Conservation (phyloP, 2,797 vertebrate genomes). For the Cirrhinus mrigala region DNA sequence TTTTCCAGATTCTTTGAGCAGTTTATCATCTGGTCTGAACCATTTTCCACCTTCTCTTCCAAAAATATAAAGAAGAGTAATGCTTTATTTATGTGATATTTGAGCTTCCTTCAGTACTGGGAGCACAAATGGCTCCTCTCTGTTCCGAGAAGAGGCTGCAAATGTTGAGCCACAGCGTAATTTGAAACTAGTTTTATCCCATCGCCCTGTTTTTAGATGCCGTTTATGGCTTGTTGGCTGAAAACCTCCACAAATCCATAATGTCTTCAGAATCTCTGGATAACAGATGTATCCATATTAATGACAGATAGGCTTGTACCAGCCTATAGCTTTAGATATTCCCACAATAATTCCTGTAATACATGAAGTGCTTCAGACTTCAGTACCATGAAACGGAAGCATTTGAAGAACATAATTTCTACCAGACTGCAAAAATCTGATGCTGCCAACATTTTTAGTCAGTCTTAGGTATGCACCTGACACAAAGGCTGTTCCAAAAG, state of each 20-base stretch:
- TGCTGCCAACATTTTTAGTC: too few species aligned
- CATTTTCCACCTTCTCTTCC: conserved; percentile 18
- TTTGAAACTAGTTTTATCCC: conserved; percentile 51
- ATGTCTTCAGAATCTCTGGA: conserved; percentile 4
- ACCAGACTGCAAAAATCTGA: neutral
- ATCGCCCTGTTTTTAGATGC: conserved; percentile 28
- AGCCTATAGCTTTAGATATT: conserved; percentile 11
- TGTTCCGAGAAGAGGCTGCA: conserved; percentile 2
- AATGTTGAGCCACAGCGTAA: conserved; percentile 44
- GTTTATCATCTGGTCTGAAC: conserved; percentile 26
- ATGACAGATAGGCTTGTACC: neutral
- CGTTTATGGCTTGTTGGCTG: conserved; percentile 35
- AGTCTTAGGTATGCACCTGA: neutral
- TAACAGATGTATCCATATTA: conserved; percentile 31
- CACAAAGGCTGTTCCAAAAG: neutral
- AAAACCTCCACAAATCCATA: conserved; percentile 24
- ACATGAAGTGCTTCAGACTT: neutral
- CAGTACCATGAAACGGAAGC: neutral
- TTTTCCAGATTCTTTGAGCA: conserved; percentile 26
- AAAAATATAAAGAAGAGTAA: conserved; percentile 4
- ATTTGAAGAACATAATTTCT: neutral
- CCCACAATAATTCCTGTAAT: neutral
- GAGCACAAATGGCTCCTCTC: conserved; percentile 23
- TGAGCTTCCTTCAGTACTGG: conserved; percentile 18
- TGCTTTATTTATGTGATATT: conserved; percentile 42